Evolutionary conservation across 2,113 vertebrate species (phyloP).

Genomic region (Dasyornis broadbenti): DNA sequence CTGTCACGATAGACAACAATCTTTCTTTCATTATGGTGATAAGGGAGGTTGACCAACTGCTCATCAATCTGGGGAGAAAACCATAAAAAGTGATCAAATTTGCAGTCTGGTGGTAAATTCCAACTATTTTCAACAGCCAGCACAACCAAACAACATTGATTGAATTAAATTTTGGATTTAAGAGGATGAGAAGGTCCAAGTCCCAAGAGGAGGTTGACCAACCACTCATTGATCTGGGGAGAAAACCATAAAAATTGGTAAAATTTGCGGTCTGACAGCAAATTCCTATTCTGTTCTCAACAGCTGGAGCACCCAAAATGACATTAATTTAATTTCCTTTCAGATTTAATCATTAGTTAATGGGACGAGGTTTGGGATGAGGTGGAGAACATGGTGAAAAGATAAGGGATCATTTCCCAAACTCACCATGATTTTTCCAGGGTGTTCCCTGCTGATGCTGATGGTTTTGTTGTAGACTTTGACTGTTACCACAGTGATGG

Average conservation of each 20-base stretch:
- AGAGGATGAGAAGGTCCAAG: not conserved
- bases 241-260: not conserved
- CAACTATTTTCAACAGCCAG: not conserved
- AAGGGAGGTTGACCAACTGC: constrained; percentile 66
- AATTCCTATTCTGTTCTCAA: not conserved
- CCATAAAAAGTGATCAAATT: not conserved
- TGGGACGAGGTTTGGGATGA: not conserved
- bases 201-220: not conserved
- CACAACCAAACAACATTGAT: accelerated
- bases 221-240: not conserved
- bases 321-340: not conserved
- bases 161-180: not conserved
- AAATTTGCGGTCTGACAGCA: not conserved
- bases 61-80: constrained; percentile 48
- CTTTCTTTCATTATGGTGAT: not conserved
- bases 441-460: constrained; percentile 25
- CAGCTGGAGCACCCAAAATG: not conserved
- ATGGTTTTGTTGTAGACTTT: constrained; percentile 58
- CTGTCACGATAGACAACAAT: constrained; percentile 56
- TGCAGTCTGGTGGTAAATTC: not conserved
- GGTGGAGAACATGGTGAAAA: not conserved
- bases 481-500: constrained; percentile 61
- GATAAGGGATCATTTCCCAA: accelerated
- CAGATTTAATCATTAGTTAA: not conserved
- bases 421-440: constrained; percentile 44